phyloP scores from a whole-genome alignment of 2,888 invertebrate genomes.

The Uloborus plumipes region DNA sequence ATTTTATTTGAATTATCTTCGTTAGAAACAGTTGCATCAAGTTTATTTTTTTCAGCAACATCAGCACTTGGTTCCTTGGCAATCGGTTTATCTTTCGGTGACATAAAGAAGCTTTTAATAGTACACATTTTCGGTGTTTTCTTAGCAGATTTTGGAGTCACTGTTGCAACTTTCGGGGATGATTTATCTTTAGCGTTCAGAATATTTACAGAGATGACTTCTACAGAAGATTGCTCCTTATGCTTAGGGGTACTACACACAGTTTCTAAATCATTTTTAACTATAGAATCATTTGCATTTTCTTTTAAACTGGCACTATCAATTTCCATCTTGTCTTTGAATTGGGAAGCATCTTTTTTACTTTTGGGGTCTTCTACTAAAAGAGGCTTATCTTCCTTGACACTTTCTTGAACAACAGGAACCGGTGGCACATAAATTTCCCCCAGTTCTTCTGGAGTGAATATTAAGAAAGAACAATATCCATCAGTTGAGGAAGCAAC shows the following conservation, averaged over 20 bases:
- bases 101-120: constrained; percentile 41
- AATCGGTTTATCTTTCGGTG: constrained; percentile 26
- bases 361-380: no score
- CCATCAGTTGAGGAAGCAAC: constrained; percentile 90
- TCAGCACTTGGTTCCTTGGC: neutral
- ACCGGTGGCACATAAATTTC: constrained; percentile 65
- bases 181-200: no score
- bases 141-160: constrained; percentile 8
- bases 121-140: constrained; percentile 39
- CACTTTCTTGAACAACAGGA: constrained; percentile 3
- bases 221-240: no score
- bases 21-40: neutral
- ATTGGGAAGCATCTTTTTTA: no score
- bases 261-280: no score
- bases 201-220: no score
- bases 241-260: no score
- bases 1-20: constrained; percentile 18
- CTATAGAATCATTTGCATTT: no score
- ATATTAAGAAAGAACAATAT: constrained; percentile 87
- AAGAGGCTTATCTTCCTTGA: neutral
- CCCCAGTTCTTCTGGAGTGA: constrained; percentile 82
- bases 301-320: no score
- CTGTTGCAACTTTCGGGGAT: neutral
- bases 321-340: no score
- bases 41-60: constrained; percentile 1